Percentiles rank a stretch among this genome's conserved stretches.
Conservation (phyloP, 2,888 invertebrate species). For the Mylabris sibirica region DNA sequence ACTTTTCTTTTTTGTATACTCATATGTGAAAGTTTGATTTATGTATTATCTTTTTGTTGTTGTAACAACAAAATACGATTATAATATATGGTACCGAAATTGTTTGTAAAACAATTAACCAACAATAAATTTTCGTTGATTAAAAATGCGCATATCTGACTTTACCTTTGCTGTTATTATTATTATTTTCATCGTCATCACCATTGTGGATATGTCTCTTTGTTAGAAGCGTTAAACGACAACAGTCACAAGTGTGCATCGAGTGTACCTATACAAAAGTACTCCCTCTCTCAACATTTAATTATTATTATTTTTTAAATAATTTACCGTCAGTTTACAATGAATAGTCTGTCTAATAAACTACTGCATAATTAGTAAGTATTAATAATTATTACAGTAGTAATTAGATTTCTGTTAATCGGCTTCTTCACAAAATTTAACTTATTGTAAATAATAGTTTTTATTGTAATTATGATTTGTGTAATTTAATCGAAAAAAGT, state of each 20-base stretch:
- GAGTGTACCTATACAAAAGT: constrained; percentile 1
- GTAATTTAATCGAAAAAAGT: background rate
- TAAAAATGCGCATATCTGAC: background rate
- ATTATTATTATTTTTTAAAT: background rate
- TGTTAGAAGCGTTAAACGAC: background rate
- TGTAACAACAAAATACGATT: background rate
- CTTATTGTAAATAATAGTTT: no score
- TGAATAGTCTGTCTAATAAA: background rate
- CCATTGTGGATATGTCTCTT: background rate
- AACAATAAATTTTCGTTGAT: background rate
- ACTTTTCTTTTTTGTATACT: background rate
- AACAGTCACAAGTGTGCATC: background rate
- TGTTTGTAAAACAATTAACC: background rate
- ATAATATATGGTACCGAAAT: background rate
- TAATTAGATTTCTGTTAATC: background rate
- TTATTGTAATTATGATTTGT: background rate
- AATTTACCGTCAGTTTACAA: background rate
- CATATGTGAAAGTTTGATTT: background rate
- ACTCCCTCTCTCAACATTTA: background rate
- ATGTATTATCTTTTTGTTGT: background rate
- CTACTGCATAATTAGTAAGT: background rate
- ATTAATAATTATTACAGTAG: background rate
- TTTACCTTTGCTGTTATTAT: background rate
- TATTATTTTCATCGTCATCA: background rate
- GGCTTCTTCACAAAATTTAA: no score